Evolutionary conservation across 2,113 vertebrate species (phyloP).

Genomic region (Hyaena hyaena): DNA sequence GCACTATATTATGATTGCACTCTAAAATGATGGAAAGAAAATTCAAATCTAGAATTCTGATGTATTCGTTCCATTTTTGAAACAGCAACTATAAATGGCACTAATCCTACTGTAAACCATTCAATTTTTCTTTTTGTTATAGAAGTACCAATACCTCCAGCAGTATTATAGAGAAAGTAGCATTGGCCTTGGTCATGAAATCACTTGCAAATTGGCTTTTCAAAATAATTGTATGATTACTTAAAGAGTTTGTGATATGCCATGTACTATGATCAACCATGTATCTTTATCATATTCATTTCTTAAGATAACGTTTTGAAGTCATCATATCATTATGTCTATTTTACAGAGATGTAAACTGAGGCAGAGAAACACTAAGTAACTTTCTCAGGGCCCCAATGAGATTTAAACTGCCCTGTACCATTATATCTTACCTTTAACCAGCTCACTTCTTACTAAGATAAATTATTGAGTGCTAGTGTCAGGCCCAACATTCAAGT

Average conservation of each 20-base stretch:
- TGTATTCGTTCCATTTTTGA: slow-evolving; percentile 16
- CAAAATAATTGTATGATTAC: not conserved
- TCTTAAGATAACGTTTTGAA: not conserved
- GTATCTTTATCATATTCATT: not conserved
- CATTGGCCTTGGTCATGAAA: not conserved
- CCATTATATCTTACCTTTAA: not conserved
- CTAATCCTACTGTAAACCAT: not conserved
- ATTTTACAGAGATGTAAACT: not conserved
- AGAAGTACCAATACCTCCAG: not conserved
- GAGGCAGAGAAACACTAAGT: not conserved
- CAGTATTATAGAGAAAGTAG: slow-evolving; percentile 24
- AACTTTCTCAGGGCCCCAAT: not conserved
- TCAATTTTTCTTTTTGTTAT: not conserved
- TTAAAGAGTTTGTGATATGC: not conserved
- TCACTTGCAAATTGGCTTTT: slow-evolving; percentile 37
- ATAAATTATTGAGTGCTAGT: not conserved
- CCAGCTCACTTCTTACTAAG: not conserved
- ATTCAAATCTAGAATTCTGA: not conserved
- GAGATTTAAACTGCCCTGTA: not conserved
- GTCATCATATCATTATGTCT: not conserved
- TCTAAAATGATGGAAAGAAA: not conserved
- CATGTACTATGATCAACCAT: not conserved
- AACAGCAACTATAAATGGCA: not conserved
- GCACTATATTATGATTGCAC: not conserved
- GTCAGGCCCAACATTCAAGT: not conserved